A percentile compares a stretch with the other conserved stretches of the same genome.
Conservation (phyloP, 2,113 vertebrate genomes). For the Lampris incognitus region DNA sequence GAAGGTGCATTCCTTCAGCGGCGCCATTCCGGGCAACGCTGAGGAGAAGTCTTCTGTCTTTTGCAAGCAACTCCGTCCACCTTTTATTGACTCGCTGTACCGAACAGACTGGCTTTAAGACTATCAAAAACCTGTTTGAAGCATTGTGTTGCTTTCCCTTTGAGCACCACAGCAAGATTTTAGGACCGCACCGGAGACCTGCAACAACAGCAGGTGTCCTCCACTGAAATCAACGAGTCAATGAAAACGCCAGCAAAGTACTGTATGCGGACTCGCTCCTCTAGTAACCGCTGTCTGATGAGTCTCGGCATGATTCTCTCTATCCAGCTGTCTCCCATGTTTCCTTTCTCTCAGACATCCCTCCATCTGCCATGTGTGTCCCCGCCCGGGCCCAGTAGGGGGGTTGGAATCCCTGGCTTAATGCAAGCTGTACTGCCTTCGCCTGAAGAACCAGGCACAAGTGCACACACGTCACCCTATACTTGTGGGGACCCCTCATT, state of each 20-base stretch:
- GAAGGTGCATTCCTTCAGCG: too few relatives aligned
- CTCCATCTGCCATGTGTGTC: conserved; percentile 65
- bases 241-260: conserved; percentile 8
- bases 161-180: too few relatives aligned
- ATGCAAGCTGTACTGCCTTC: conserved; percentile 67
- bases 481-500: too few relatives aligned
- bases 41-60: too few relatives aligned
- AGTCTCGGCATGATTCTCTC: conserved; percentile 49
- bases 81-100: too few relatives aligned
- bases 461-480: background rate
- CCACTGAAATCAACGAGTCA: background rate
- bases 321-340: conserved; percentile 35
- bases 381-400: conserved; percentile 69
- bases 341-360: conserved; percentile 60
- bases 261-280: conserved; percentile 45
- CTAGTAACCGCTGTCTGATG: conserved; percentile 66
- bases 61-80: too few relatives aligned
- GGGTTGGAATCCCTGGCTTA: conserved; percentile 59
- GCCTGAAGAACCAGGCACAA: conserved; percentile 41
- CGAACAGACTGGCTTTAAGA: too few relatives aligned
- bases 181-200: too few relatives aligned
- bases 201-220: background rate
- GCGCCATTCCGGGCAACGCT: too few relatives aligned
- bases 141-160: too few relatives aligned
- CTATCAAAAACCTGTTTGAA: too few relatives aligned